Base-by-base conservation (phyloP, 2,113 vertebrate genomes). In the Pithys albifrons region DNA sequence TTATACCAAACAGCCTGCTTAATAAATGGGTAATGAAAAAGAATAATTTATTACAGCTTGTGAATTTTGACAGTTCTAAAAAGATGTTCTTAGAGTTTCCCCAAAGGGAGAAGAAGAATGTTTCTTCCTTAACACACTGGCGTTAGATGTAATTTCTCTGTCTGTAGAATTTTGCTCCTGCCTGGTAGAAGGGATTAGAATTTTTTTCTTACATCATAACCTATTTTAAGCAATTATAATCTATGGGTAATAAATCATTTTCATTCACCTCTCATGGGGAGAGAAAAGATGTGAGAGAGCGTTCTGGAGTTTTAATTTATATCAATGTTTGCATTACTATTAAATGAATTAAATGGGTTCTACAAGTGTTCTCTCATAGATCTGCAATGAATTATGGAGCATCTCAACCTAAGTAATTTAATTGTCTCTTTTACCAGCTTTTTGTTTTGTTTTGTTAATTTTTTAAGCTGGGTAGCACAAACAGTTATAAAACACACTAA, bases 1-100 rank as follows among this genome's bases (percentile, higher is more conserved):
- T 98, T 98, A 97, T 97, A 96, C 98, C 98, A 97, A 98, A 97
- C 96, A 97, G 97, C 96, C 98, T 97, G 96, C 97, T 98, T 98
- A 98, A 98, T 97, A 97, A 97, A 95, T 97, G 97, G 82, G 95
- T 97, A 97, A 98, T 98, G 98, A 98, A 98, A 98, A 98, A 96
- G 98, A 98, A 98, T 98, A 98, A 98, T 98, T 98, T 97, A 98
- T 98, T 91, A 98, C 51, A 89, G 98, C 97, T 97, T 98, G 97
- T 97, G 98, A 97, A 96, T 98, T 97, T 97, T 97, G 98, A 98
- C 97, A 98, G 98, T 96, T 98, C 98, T 97, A 98, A 98, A 98
- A 97, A 98, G 98, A 97, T 94, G 96, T 98, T 98, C 98, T 98
- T 98, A 97, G 91, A 96, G 94, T 96, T 97, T 91, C 96, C 97